Percentiles rank a stretch among this genome's conserved stretches.
Evolutionary conservation across 1,140 invertebrate genomes (phyloP).

Genomic region (Drosophila jambulina): DNA sequence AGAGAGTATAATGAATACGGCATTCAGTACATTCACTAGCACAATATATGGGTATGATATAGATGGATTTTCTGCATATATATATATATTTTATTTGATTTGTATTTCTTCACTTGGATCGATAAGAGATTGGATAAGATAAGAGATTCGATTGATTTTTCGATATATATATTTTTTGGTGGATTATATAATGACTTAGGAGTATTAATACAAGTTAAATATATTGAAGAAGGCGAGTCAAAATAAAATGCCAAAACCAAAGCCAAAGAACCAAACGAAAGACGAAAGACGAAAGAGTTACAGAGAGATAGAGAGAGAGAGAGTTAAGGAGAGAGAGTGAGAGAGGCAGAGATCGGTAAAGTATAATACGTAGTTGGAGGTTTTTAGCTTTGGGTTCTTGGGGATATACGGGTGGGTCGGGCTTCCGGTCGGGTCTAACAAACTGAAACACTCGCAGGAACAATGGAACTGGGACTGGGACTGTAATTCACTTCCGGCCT

Average conservation of each 20-base stretch:
- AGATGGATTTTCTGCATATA: constrained; percentile 64
- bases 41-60: constrained; percentile 80
- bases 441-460: constrained; percentile 33
- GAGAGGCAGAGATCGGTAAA: constrained; percentile 30
- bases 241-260: constrained; percentile 58
- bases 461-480: constrained; percentile 8
- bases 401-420: constrained; percentile 13
- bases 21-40: constrained; percentile 85
- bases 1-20: constrained; percentile 84
- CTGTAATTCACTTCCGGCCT: constrained; percentile 2
- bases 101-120: constrained; percentile 42
- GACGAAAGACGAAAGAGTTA: constrained; percentile 36
- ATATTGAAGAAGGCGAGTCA: constrained; percentile 57
- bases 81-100: constrained; percentile 27
- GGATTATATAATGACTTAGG: constrained; percentile 47
- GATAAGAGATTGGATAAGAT: constrained; percentile 51
- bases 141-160: constrained; percentile 54
- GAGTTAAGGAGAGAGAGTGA: constrained; percentile 27
- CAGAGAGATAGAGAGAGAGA: constrained; percentile 32
- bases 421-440: constrained; percentile 17
- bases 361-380: constrained; percentile 35
- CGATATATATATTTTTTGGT: constrained; percentile 31
- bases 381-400: constrained; percentile 30
- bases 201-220: constrained; percentile 61
- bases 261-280: constrained; percentile 50